Evolutionary conservation across 2,113 vertebrate genomes (phyloP).

Genomic region (Tiliqua scincoides): DNA sequence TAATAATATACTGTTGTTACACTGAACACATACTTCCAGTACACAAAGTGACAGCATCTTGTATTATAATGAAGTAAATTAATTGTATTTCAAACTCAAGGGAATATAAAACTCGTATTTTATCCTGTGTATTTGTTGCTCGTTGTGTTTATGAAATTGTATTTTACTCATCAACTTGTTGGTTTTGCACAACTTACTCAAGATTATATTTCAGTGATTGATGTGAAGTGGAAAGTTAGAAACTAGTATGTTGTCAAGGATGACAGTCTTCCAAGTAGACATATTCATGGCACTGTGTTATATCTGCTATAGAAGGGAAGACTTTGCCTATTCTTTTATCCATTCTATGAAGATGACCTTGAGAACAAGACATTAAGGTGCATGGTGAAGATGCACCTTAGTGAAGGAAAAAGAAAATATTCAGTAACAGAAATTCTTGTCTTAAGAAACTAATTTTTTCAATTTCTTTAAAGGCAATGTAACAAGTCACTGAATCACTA

Average conservation of each 20-base stretch:
- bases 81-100: slow-evolving; percentile 24
- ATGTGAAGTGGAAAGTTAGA: background rate
- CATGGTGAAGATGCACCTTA: background rate
- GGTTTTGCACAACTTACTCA: slow-evolving; percentile 8
- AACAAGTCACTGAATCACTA: background rate
- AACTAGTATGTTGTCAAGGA: background rate
- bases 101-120: slow-evolving; percentile 38
- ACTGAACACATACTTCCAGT: background rate
- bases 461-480: background rate
- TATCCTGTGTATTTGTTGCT: background rate
- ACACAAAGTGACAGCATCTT: slow-evolving; percentile 28
- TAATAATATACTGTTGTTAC: slow-evolving; percentile 26
- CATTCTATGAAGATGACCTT: background rate
- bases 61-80: slow-evolving; percentile 25
- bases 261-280: background rate
- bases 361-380: fast-evolving
- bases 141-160: background rate
- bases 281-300: background rate
- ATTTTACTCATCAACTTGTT: background rate
- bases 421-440: background rate
- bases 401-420: background rate
- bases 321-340: background rate
- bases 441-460: background rate
- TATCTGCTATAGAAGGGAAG: background rate
- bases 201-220: background rate